Percentiles rank a stretch among this genome's conserved stretches.
phyloP scores from a whole-genome alignment of 2,888 invertebrate species.

The Nasonia oneida region DNA sequence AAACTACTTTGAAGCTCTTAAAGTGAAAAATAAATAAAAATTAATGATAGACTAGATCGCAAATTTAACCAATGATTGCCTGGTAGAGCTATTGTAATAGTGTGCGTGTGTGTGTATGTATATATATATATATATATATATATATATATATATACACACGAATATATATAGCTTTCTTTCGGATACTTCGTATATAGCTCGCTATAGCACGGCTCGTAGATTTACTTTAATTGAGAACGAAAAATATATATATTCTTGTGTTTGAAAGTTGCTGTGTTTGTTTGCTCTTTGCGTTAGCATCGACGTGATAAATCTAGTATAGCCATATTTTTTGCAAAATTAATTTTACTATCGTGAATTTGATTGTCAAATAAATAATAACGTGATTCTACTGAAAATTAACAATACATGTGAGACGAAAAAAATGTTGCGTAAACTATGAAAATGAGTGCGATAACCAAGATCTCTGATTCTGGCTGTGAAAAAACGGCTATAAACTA shows the following conservation, averaged over 20 bases:
- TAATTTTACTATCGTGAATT: background rate
- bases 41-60: background rate
- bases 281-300: too few relatives aligned
- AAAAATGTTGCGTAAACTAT: background rate
- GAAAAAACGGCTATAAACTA: background rate
- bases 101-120: too few relatives aligned
- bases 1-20: conserved; percentile 14
- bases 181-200: too few relatives aligned
- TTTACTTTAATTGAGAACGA: too few relatives aligned
- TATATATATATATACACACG: too few relatives aligned
- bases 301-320: background rate
- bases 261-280: background rate
- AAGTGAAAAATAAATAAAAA: background rate
- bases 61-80: background rate
- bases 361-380: background rate
- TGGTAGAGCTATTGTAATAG: background rate
- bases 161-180: too few relatives aligned
- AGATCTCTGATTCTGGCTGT: background rate
- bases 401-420: background rate
- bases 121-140: too few relatives aligned
- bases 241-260: background rate
- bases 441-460: background rate
- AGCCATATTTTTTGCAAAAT: background rate
- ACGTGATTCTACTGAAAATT: background rate
- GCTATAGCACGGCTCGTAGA: too few relatives aligned